phyloP scores from a whole-genome alignment of 2,797 vertebrate species.

The Sebastes steindachneri region DNA sequence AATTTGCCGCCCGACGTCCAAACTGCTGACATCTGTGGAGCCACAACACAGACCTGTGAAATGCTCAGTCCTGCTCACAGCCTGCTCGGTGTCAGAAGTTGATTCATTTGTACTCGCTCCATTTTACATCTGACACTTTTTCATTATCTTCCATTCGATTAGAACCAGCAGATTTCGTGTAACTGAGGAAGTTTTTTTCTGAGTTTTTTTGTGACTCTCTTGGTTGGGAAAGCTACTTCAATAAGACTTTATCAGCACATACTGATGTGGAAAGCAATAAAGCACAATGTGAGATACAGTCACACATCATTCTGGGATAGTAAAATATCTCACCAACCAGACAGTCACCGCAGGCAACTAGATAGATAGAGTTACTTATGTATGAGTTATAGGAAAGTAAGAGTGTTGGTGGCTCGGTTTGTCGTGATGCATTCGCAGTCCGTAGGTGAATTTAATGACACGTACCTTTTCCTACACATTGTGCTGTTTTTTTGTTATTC shows the following conservation, averaged over 20 bases:
- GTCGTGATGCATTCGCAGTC: not conserved
- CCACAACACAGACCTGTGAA: not conserved
- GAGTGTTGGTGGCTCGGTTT: not conserved
- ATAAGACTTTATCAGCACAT: conserved; percentile 67
- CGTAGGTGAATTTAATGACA: conserved; percentile 15
- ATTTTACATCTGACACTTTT: conserved; percentile 33
- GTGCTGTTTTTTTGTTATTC: conserved; percentile 40
- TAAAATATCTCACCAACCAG: conserved; percentile 37
- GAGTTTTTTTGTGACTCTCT: conserved; percentile 20
- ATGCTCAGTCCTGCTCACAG: not conserved
- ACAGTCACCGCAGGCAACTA: conserved; percentile 7
- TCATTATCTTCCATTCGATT: conserved; percentile 19
- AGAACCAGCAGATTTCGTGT: conserved; percentile 7
- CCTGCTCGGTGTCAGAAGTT: not conserved
- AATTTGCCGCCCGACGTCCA: not conserved
- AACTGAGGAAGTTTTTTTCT: conserved; percentile 42
- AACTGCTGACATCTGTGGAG: not conserved
- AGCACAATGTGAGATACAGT: conserved; percentile 29
- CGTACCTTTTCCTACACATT: conserved; percentile 49
- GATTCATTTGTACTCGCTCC: not conserved
- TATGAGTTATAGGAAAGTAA: conserved; percentile 16
- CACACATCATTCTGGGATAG: conserved; percentile 44
- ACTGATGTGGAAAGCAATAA: conserved; percentile 60
- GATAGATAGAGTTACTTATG: conserved; percentile 17
- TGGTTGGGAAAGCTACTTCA: conserved; percentile 38